Base-by-base conservation (phyloP, 2,797 vertebrate genomes). In the Lagodon rhomboides region DNA sequence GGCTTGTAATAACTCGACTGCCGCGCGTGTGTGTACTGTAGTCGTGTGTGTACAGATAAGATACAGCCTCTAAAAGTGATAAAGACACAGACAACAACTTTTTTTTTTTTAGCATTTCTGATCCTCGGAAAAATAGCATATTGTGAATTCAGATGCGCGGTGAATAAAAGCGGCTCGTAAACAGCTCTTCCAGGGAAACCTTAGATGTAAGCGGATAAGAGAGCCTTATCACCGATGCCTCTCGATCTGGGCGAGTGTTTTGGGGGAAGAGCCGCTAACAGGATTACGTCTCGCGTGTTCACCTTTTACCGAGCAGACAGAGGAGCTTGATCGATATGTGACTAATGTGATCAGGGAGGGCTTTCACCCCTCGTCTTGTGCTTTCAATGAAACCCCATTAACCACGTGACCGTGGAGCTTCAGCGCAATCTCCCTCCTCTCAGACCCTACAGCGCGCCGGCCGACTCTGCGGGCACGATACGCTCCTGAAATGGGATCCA, bases 261-360 rank as follows among this genome's bases (percentile, higher is more conserved):
- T 46, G 62, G 69, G 63, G 13, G 82, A 82, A 75, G 70, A 81
- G 83, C 84, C 55, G 72, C 89, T 89, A 93, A 94, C 84, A 83
- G 91, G 88, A 93, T 93, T 92, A 92, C 23, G 61, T 79, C 70
- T 85, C 41, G 72, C 68, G 49, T 74, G 87, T 85, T 94, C 87
- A 91, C 86, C 88, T 93, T 34, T 92, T 89, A 83, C 79, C 56
- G 55, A 82, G 82, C 80, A 69, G 75, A 85, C 79, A 65, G 27
- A 87, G 73, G 71, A 76, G 49, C 77, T 38, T 80, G 90, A 94
- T 94, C 93, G 67, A 94, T 94, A 92, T 79, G 85, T 77, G 80
- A 89, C 89, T 92, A 93, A 93, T 93, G 84, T 83, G 87, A 92
- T 91, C 87, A 88, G 87, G 82, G 83, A 78, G 23, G 86, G 71